Conservation (phyloP, 2,113 vertebrate genomes). For the Ramphastos sulfuratus region DNA sequence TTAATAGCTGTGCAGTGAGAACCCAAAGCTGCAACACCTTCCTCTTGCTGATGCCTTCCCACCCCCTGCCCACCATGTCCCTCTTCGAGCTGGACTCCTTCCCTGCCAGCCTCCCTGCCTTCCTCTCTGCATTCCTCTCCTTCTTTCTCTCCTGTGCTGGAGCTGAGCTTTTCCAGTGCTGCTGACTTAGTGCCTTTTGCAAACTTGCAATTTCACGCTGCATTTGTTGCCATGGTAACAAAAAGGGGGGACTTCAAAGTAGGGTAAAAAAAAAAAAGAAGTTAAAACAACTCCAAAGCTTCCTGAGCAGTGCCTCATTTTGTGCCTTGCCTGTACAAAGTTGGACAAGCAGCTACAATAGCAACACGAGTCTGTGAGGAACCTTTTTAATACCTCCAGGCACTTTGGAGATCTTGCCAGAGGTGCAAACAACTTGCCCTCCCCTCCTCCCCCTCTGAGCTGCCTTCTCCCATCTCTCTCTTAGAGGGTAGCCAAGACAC, state of each 20-base stretch:
- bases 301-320: constrained; percentile 2
- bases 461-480: not conserved
- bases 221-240: constrained; percentile 48
- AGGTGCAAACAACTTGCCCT: not conserved
- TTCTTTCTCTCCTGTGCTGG: not conserved
- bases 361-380: not conserved
- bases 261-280: not conserved
- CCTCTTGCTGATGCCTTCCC: not conserved
- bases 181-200: constrained; percentile 18
- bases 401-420: not conserved
- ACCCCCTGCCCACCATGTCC: not conserved
- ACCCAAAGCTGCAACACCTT: not conserved
- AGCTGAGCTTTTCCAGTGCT: not conserved
- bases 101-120: not conserved
- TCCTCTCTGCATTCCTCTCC: not conserved
- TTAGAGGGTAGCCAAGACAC: not conserved
- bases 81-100: not conserved
- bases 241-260: not conserved
- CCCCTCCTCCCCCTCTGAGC: not conserved
- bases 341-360: not conserved
- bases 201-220: constrained; percentile 59
- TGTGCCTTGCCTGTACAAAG: not conserved
- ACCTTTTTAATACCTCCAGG: not conserved
- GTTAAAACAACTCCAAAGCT: not conserved
- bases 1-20: not conserved